Evolutionary conservation across 1,140 invertebrate species (phyloP), one percentile per base, ranked within the genome.

Genomic region (Sitophilus oryzae): DNA sequence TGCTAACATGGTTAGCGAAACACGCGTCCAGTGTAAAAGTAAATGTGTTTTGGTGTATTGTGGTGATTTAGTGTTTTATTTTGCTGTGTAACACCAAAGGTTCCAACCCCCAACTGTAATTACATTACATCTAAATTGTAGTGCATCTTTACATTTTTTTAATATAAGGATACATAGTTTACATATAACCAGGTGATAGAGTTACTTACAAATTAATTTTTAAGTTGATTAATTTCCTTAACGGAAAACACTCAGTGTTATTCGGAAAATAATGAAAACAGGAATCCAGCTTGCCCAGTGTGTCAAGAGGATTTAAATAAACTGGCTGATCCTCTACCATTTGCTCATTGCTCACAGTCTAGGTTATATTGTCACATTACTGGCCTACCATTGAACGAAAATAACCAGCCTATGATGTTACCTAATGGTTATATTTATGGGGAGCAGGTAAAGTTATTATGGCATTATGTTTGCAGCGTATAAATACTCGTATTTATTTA

Each of bases 401-500:
- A 98, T 72, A 98, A 99, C 75, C 90, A 89, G 59, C 96, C 96
- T 0, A 91, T 98, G 85, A 94, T 96, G 85, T 80, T 98, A 71
- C 96, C 96, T 35, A 98, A 98, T 78, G 95, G 95, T 49, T 89
- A 93, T 74, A 92, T 98, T 43, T 98, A 97, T 74, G 95, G 96
- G n/a, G 89, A 92, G 75, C 83, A 90, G 79, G 92, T 43, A 43
- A 9, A 43, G 3, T 19, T 43, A 20, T 9, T 20, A 19, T 9
- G 5, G 14, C 3, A 8, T 22, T 19, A 43, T 19, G 5, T 8
- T 43, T 40, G 5, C 8, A 15, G 16, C 5, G 5, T 6, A 40
- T n/a, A 5, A 5, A 40, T 8, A 40, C 5, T 40, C 5, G 2
- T 1, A 35, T 0, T 38, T 5, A 1, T n/a, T n/a, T n/a, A n/a